Evolutionary conservation across 2,888 invertebrate species (phyloP), one percentile per base, ranked within the genome.

Genomic region (Eledona agricola): DNA sequence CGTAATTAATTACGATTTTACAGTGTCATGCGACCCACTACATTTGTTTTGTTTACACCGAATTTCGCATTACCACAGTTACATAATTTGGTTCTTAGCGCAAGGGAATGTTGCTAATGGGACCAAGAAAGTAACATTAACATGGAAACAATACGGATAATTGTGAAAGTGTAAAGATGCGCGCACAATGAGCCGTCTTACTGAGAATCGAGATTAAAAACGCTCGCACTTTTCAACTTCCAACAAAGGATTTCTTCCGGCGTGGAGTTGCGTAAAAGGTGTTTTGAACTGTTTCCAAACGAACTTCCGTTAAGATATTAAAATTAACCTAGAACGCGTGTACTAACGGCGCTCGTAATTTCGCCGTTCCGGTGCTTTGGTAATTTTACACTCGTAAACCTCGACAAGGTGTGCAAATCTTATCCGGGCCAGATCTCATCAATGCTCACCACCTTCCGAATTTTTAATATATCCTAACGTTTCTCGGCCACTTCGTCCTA

Each of bases 311-410:
- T 11, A 15, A 16, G 12, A 40, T 40, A 28, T 40, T 25, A 26
- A 26, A 40, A 40, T 40, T 28, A 25, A 40, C 13, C 22, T n/a
- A 11, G 15, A 22, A 12, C 23, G 22, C 31, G 31, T 32, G 31
- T 10, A n/a, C 20, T 51, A 51, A 42, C 42, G 26, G 42, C 20
- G 12, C 26, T 6, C 7, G 20, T 42, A 7, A 22, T 51, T 51
- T 51, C 28, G 28, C 35, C 32, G 51, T 51, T 51, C 51, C 51
- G 51, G 42, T 51, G n/a, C n/a, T 32, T 11, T 13, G 13, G 19
- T 25, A 35, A 46, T 34, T 26, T 46, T 22, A 34, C 45, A 32
- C 25, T 31, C 11, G 29, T 29, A 20, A 10, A 19, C 4, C n/a
- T n/a, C n/a, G n/a, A n/a, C n/a, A n/a, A n/a, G n/a, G n/a, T n/a